A percentile compares a stretch with the other conserved stretches of the same genome.
phyloP scores from a whole-genome alignment of 2,888 invertebrate species.

The Hermaeophaga mercurialis region DNA sequence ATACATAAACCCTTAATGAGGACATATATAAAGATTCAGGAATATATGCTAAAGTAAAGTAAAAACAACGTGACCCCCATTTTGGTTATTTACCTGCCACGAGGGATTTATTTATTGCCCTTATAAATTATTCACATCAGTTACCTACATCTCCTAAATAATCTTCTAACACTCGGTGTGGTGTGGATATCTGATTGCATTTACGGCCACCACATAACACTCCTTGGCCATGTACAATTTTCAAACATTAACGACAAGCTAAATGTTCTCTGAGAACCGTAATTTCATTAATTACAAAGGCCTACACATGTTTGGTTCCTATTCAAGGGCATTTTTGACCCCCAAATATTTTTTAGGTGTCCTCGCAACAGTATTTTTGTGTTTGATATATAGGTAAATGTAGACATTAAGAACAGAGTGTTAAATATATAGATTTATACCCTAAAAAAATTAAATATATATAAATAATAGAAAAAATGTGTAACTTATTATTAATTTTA shows the following conservation, averaged over 20 bases:
- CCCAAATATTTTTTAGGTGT: too few relatives aligned
- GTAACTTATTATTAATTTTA: too few relatives aligned
- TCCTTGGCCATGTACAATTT: not conserved
- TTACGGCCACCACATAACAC: conserved; percentile 5
- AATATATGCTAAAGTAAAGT: conserved; percentile 9
- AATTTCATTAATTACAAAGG: too few relatives aligned
- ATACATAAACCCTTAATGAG: conserved; percentile 23
- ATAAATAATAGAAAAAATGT: too few relatives aligned
- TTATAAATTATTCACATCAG: conserved; percentile 14
- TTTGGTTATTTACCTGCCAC: conserved; percentile 13
- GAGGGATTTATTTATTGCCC: conserved; percentile 12
- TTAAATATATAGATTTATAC: too few relatives aligned
- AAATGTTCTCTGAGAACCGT: too few relatives aligned
- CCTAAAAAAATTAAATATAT: too few relatives aligned
- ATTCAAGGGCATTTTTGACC: too few relatives aligned
- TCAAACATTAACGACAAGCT: not conserved
- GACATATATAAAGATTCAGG: conserved; percentile 17
- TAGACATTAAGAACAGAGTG: too few relatives aligned
- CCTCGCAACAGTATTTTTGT: too few relatives aligned
- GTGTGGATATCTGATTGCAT: conserved; percentile 3
- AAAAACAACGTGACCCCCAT: conserved; percentile 13
- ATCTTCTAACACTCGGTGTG: conserved; percentile 7
- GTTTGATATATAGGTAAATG: too few relatives aligned
- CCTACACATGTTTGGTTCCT: too few relatives aligned
- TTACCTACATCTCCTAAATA: conserved; percentile 13